phyloP scores from a whole-genome alignment of 2,113 vertebrate species.

The Microcebus murinus region DNA sequence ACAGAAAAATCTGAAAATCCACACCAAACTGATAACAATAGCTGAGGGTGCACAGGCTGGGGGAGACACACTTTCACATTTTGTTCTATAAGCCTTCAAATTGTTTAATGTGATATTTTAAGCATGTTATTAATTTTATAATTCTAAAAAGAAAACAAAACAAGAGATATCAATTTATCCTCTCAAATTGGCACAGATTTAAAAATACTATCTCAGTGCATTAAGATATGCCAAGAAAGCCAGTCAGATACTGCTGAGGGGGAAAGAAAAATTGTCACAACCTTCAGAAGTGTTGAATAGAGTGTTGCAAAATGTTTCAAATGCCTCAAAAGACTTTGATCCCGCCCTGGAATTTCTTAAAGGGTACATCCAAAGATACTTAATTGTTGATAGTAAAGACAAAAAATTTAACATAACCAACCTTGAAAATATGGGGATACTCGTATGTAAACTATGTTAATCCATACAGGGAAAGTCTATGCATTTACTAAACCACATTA shows the following conservation, averaged over 20 bases:
- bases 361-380: not conserved
- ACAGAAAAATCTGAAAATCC: not conserved
- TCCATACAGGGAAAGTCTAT: not conserved
- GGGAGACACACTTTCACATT: not conserved
- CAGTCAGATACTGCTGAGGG: not conserved
- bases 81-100: not conserved
- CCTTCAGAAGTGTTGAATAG: not conserved
- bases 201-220: not conserved
- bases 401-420: conserved; percentile 51
- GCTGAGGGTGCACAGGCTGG: not conserved
- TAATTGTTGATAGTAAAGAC: not conserved
- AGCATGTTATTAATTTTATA: not conserved
- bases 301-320: conserved; percentile 1
- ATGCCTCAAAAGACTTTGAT: not conserved
- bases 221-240: not conserved
- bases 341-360: not conserved
- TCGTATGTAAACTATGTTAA: not conserved
- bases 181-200: not conserved
- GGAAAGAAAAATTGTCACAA: not conserved
- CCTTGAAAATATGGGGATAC: not conserved
- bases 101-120: not conserved
- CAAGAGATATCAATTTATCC: not conserved
- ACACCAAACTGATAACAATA: not conserved
- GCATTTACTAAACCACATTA: not conserved
- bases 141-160: not conserved